Conservation (phyloP, 2,797 vertebrate genomes). For the Capromys pilorides region DNA sequence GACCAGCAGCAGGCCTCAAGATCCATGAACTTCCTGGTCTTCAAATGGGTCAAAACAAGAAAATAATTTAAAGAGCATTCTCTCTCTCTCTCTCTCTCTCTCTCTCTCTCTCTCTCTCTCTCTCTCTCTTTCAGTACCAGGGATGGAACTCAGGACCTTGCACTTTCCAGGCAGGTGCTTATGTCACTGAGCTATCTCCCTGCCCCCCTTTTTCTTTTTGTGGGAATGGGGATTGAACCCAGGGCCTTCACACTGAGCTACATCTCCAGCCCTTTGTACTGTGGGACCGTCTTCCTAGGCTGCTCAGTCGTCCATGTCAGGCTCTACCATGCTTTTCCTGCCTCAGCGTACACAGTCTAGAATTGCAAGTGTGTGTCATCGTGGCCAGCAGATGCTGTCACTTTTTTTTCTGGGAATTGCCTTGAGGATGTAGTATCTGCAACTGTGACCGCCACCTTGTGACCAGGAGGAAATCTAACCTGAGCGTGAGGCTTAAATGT, state of each 20-base stretch:
- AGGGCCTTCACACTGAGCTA: neutral
- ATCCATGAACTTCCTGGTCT: slow-evolving; percentile 71
- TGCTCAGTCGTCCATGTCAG: neutral
- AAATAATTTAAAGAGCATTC: slow-evolving; percentile 69
- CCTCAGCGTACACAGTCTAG: neutral
- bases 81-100: too few species aligned
- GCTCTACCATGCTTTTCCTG: neutral
- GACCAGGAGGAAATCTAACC: neutral
- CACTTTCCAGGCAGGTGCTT: too few species aligned
- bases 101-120: too few species aligned
- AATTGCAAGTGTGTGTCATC: neutral
- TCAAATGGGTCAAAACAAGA: neutral
- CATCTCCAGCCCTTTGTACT: neutral
- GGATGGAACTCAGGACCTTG: too few species aligned
- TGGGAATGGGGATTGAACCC: neutral
- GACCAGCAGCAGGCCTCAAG: slow-evolving; percentile 19
- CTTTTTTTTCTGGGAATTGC: neutral
- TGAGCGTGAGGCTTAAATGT: neutral
- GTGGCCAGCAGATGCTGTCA: neutral
- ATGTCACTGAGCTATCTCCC: too few species aligned
- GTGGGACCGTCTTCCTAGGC: neutral
- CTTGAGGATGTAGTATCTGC: neutral
- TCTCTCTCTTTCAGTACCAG: too few species aligned
- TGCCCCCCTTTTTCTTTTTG: neutral
- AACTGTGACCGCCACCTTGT: neutral